Evolutionary conservation across 1,140 invertebrate species (phyloP).

Genomic region (Drosophila ananassae): DNA sequence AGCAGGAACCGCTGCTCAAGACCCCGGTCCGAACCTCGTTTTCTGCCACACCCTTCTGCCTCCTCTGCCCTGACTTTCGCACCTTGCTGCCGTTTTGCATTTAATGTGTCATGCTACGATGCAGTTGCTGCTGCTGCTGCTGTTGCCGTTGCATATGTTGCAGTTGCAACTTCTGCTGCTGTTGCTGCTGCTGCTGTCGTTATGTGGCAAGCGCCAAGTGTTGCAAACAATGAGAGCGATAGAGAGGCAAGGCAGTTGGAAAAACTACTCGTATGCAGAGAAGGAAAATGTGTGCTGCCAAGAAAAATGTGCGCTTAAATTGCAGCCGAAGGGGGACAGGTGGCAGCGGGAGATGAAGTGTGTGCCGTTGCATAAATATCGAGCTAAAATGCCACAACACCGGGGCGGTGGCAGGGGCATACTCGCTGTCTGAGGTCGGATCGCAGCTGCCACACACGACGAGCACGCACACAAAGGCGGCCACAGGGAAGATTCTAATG

Average conservation of each 20-base stretch:
- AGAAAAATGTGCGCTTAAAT: slow-evolving; percentile 81
- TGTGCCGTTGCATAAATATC: slow-evolving; percentile 81
- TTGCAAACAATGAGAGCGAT: slow-evolving; percentile 64
- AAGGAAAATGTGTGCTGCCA: slow-evolving; percentile 72
- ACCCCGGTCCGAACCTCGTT: slow-evolving; percentile 16
- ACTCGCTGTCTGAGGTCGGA: slow-evolving; percentile 55
- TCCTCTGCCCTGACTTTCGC: slow-evolving; percentile 15
- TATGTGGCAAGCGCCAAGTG: slow-evolving; percentile 81
- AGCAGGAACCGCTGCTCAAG: slow-evolving; percentile 29
- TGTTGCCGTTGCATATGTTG: slow-evolving; percentile 70
- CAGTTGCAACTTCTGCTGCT: slow-evolving; percentile 57
- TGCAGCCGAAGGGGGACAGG: slow-evolving; percentile 48
- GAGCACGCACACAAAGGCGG: slow-evolving; percentile 37
- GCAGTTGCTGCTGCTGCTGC: slow-evolving; percentile 59
- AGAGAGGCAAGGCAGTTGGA: slow-evolving; percentile 49
- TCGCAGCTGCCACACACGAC: slow-evolving; percentile 74
- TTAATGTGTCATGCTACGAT: slow-evolving; percentile 80
- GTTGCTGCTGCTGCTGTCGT: slow-evolving; percentile 55
- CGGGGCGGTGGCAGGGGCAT: slow-evolving; percentile 11
- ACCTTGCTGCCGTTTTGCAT: slow-evolving; percentile 70
- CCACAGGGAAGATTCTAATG: slow-evolving; percentile 14
- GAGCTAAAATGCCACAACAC: slow-evolving; percentile 70
- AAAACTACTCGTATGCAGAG: slow-evolving; percentile 70
- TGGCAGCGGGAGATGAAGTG: slow-evolving; percentile 54
- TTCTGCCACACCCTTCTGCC: slow-evolving; percentile 23